Base-by-base conservation (phyloP, 2,888 invertebrate genomes). In the Drosophila testacea region DNA sequence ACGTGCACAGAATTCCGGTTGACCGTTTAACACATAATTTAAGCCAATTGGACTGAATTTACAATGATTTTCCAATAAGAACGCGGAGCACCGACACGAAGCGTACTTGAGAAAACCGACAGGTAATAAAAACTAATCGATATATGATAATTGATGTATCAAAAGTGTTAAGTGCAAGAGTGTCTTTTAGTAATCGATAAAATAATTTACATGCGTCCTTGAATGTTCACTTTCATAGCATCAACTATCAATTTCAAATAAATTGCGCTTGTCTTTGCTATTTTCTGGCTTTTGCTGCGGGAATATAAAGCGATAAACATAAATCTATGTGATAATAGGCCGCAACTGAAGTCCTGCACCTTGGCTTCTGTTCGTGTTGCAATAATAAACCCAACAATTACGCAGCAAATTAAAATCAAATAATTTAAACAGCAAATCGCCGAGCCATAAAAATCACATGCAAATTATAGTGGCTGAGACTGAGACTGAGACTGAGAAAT, bases 361-460 rank as follows among this genome's bases (percentile, higher is more conserved):
- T 56, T 11, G 51, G 68, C 65, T 68, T 56, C 67, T 64, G 68
- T 51, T 48, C 50, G 65, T 52, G 44, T 52, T 52, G 60, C 64
- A 64, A 51, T 59, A 77, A 55, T 61, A 57, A 69, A 62, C 70
- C 82, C 87, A 52, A 65, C 89, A 90, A 90, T 90, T 90, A 90
- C 81, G 83, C 88, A 89, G 90, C 91, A 90, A 91, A 91, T 91
- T 91, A 91, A 91, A 91, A 91, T 90, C 91, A 91, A 91, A 91
- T 91, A 91, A 91, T 77, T 91, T 90, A 90, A 75, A 73, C 79
- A 79, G 80, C 81, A 83, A 91, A 89, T 88, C 65, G 83, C 78
- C 67, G 76, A 83, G 81, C 81, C 83, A 90, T 90, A 90, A 90
- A 90, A 89, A 84, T 82, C 83, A 84, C 91, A 91, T 91, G 90